These are phyloP conservation scores for Arrhamphus sclerolepis DNA, from an alignment of 2,797 vertebrate species.

Conservation along the genomic window DNA sequence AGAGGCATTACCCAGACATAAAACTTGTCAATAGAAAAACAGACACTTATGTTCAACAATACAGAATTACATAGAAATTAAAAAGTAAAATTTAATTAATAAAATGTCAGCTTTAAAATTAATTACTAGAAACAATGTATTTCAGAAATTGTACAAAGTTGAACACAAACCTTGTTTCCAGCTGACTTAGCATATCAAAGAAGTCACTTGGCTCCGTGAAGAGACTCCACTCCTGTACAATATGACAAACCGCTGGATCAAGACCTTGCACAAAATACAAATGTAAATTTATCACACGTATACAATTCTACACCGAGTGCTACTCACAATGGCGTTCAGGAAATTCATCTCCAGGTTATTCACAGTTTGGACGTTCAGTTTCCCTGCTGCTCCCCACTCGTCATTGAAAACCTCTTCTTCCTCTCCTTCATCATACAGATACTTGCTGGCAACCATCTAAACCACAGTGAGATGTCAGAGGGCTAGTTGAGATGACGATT, in stretches of 20 bases:
- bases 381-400: slow-evolving; percentile 96
- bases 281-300: not conserved
- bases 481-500: not conserved
- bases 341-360: slow-evolving; percentile 96
- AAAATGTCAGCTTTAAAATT: not conserved
- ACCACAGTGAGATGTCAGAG: not conserved
- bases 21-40: not conserved
- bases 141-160: not conserved
- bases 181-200: slow-evolving; percentile 88
- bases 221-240: slow-evolving; percentile 93
- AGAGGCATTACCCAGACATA: not conserved
- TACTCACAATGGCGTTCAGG: slow-evolving; percentile 92
- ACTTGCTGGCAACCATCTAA: slow-evolving; percentile 99
- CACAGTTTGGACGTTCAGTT: slow-evolving; percentile 91
- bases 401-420: slow-evolving; percentile 99
- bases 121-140: not conserved
- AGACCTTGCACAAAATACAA: not conserved
- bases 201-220: slow-evolving; percentile 92
- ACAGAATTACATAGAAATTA: not conserved
- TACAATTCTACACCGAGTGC: not conserved
- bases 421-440: slow-evolving; percentile 97
- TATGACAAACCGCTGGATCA: not conserved
- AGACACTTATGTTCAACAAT: not conserved
- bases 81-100: not conserved
- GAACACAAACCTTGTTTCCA: slow-evolving; percentile 90